Percentiles rank a stretch among this genome's conserved stretches.
phyloP scores from a whole-genome alignment of 2,888 invertebrate genomes.

The Drosophila meridionalis region DNA sequence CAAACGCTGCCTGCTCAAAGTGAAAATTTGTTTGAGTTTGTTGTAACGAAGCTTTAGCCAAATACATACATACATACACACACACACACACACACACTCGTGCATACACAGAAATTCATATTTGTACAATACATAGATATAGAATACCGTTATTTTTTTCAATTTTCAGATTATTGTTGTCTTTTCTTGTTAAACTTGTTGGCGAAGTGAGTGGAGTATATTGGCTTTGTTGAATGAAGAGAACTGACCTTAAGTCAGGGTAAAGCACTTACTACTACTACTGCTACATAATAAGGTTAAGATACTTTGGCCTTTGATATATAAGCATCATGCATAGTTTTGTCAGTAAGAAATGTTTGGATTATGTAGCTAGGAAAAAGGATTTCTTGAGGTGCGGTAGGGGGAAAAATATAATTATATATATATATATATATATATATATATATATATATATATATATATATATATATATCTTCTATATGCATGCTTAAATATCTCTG shows the following conservation, averaged over 20 bases:
- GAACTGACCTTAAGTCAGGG: background rate
- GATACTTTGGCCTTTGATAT: background rate
- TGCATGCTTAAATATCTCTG: too few species aligned
- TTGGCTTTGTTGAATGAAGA: background rate
- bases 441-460: too few species aligned
- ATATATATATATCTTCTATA: too few species aligned
- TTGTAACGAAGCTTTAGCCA: conserved; percentile 52
- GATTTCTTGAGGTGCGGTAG: too few species aligned
- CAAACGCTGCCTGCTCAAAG: conserved; percentile 52
- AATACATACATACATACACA: conserved; percentile 1
- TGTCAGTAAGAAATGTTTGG: background rate
- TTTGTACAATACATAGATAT: conserved; percentile 42
- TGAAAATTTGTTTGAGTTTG: conserved; percentile 74
- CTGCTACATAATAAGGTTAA: too few species aligned
- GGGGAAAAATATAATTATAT: background rate
- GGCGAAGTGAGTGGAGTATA: background rate
- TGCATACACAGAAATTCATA: conserved; percentile 7
- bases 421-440: background rate
- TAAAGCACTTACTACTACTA: background rate
- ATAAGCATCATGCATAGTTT: background rate
- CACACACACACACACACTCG: background rate
- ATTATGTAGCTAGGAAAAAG: background rate
- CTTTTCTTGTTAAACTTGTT: background rate
- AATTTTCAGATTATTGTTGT: conserved; percentile 9
- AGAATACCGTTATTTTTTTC: conserved; percentile 18